Evolutionary conservation across 2,888 invertebrate species (phyloP), one percentile per base, ranked within the genome.

Genomic region (Drosophila quinaria): DNA sequence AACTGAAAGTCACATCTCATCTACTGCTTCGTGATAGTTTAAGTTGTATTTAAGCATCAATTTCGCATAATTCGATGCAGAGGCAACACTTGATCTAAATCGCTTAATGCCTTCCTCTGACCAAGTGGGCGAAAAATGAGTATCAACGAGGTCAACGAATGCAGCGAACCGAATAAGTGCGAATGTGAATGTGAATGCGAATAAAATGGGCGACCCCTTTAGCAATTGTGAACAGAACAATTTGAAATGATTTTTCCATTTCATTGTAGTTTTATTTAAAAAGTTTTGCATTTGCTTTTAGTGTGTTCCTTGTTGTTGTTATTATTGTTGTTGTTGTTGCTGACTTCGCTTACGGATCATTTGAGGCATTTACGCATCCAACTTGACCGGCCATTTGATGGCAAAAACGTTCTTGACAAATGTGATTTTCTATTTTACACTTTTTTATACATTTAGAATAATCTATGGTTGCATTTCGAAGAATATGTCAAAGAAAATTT

Each of bases 171-270:
- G 46, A 37, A 13, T 4, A 37, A 54, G 44, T 41, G 42, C 33
- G 51, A 52, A 41, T 29, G 47, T 6, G 66, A 52, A 41, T 29
- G 47, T 4, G 66, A 56, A 51, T 46, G 42, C 15, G 54, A 52
- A 44, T 58, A 4, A 47, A 66, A 63, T 49, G 22, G 42, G 8
- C 29, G 70, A 64, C 51, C 58, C 58, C 52, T 59, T 71, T 59
- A 41, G 59, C 65, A 69, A 70, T 60, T 73, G 78, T 78, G 63
- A 35, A 39, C 54, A 61, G 44, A 49, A 67, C 61, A 49, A 69
- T 83, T 73, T 78, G 51, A 77, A 80, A 78, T 73, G 55, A 64
- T 64, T 80, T 78, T 83, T 61, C 63, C 80, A 80, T 83, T 78
- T 69, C 61, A 80, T 80, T 80, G 66, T 73, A 69, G 73, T 69